phyloP scores from a whole-genome alignment of 2,113 vertebrate genomes.

The Bubo blakistoni region DNA sequence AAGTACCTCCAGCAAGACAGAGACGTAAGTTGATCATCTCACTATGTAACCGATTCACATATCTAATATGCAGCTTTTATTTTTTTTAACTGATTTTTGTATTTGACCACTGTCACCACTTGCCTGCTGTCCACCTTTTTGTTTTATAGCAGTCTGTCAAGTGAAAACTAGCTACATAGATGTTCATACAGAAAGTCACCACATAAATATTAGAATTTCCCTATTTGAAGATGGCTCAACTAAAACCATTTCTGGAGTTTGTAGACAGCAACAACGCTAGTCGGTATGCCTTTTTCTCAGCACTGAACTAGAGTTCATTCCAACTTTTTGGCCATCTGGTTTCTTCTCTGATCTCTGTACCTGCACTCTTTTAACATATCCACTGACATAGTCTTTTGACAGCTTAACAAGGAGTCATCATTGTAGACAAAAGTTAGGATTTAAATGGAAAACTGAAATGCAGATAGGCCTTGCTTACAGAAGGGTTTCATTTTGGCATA shows the following conservation, averaged over 20 bases:
- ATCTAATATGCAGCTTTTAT: not conserved
- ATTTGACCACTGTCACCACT: not conserved
- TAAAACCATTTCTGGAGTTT: not conserved
- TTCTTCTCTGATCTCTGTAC: not conserved
- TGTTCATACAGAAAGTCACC: not conserved
- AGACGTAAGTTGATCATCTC: not conserved
- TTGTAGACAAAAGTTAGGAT: not conserved
- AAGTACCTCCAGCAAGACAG: not conserved
- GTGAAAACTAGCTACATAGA: not conserved
- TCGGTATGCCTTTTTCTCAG: not conserved
- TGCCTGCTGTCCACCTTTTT: not conserved
- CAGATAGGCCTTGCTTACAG: not conserved
- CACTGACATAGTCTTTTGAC: not conserved
- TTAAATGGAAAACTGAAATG: not conserved
- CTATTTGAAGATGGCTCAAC: not conserved
- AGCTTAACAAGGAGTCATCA: not conserved
- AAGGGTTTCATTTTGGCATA: not conserved
- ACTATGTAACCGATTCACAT: not conserved
- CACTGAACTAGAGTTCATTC: not conserved
- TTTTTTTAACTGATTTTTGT: not conserved
- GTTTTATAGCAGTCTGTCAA: not conserved
- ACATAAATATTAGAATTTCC: not conserved
- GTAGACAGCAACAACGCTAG: not conserved
- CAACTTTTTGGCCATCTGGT: not conserved
- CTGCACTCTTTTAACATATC: not conserved